Evolutionary conservation across 2,888 invertebrate genomes (phyloP).

Genomic region (Epinotia demarniana): DNA sequence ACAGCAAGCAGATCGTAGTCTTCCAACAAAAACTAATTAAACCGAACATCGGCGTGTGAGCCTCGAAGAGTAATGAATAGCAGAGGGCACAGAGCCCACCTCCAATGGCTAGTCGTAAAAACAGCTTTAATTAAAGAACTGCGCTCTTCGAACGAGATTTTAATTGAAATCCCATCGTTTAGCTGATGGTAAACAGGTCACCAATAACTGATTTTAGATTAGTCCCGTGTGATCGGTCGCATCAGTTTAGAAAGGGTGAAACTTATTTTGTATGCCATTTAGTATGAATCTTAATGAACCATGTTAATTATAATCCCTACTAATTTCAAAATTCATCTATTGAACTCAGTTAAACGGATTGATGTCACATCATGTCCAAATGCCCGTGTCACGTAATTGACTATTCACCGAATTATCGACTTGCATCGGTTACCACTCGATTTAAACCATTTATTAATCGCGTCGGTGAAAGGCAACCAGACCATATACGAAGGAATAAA

Average conservation of each 20-base stretch:
- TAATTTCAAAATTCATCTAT: slow-evolving; percentile 2
- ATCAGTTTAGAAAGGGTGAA: background rate
- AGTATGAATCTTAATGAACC: background rate
- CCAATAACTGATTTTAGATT: slow-evolving; percentile 4
- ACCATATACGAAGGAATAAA: background rate
- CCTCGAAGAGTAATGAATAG: slow-evolving; percentile 72
- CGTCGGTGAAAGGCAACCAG: background rate
- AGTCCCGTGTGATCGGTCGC: background rate
- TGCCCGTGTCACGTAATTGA: slow-evolving; percentile 53
- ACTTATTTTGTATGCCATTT: background rate
- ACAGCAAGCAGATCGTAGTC: slow-evolving; percentile 59
- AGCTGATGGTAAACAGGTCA: slow-evolving; percentile 41
- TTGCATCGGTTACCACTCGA: slow-evolving; percentile 50
- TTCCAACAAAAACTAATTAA: slow-evolving; percentile 78
- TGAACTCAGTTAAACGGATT: slow-evolving; percentile 3
- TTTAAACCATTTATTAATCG: slow-evolving; percentile 42
- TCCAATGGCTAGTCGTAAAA: slow-evolving; percentile 59
- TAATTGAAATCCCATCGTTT: slow-evolving; percentile 64
- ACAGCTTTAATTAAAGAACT: slow-evolving; percentile 71
- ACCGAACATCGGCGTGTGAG: slow-evolving; percentile 74
- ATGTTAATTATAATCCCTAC: background rate
- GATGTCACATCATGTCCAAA: slow-evolving; percentile 7
- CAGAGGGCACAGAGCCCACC: slow-evolving; percentile 55
- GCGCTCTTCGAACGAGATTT: slow-evolving; percentile 60
- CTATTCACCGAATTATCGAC: slow-evolving; percentile 56